Evolutionary conservation across 2,888 invertebrate genomes (phyloP).

Genomic region (Trachelus stipa): DNA sequence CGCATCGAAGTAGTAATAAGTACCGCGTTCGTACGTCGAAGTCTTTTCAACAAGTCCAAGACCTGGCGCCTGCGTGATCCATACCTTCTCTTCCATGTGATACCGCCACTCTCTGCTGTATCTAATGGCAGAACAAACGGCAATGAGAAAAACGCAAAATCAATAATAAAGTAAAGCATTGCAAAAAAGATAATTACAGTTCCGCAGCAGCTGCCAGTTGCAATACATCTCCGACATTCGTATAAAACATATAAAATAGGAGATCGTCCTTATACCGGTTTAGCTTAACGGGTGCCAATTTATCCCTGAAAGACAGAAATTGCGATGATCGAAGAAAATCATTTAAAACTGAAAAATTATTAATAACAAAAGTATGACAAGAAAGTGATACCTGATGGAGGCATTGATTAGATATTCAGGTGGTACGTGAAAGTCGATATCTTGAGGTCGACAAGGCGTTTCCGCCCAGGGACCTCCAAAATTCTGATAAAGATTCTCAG

Average conservation of each 20-base stretch:
- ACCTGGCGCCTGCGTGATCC: constrained; percentile 98
- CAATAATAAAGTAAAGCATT: neutral
- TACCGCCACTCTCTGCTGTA: constrained; percentile 99
- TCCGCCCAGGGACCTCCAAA: constrained; percentile 99
- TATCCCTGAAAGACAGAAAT: constrained; percentile 75
- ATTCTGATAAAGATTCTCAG: constrained; percentile 97
- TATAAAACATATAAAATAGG: constrained; percentile 99
- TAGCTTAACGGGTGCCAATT: constrained; percentile 94
- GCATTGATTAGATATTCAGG: constrained; percentile 98
- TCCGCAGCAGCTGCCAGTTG: constrained; percentile 98
- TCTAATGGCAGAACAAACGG: constrained; percentile 68
- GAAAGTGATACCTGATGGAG: constrained; percentile 77
- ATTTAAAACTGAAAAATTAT: neutral
- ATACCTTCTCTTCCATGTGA: constrained; percentile 98
- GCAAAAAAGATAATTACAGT: constrained; percentile 78
- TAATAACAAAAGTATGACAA: neutral
- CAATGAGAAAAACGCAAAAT: constrained; percentile 10
- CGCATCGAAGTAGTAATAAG: constrained; percentile 99
- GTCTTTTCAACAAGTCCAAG: constrained; percentile 96
- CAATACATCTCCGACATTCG: constrained; percentile 97
- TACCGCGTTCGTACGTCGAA: constrained; percentile 96
- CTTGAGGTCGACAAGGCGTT: constrained; percentile 97
- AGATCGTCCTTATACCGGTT: constrained; percentile 98
- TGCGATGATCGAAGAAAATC: constrained; percentile 25
- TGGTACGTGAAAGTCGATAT: constrained; percentile 98